These are phyloP conservation scores for Enteromius anoplus DNA, from an alignment of 2,797 vertebrate species.

Conservation along the genomic window DNA sequence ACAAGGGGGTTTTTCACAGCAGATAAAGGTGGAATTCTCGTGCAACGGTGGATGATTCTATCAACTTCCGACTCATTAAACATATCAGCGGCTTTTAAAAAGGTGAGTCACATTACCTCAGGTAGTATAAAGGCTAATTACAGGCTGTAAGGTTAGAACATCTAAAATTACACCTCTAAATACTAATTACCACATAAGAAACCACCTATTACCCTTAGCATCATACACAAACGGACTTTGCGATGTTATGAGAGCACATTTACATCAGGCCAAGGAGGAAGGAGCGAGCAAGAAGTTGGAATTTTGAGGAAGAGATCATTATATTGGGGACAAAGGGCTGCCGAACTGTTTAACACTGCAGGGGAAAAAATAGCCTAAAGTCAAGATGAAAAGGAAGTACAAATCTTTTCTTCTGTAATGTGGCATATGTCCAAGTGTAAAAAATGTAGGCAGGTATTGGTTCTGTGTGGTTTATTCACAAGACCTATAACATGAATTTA, in stretches of 20 bases:
- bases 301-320: conserved; percentile 6
- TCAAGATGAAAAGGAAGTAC: background rate
- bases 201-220: conserved; percentile 68
- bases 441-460: background rate
- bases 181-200: conserved; percentile 74
- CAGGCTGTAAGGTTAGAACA: conserved; percentile 66
- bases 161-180: conserved; percentile 73
- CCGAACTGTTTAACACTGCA: background rate
- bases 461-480: background rate
- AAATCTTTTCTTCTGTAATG: background rate
- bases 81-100: conserved; percentile 48
- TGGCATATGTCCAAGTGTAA: background rate
- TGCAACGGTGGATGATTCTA: conserved; percentile 33
- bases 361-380: background rate
- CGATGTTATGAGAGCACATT: background rate
- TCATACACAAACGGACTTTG: conserved; percentile 60
- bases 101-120: conserved; percentile 54
- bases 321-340: conserved; percentile 11
- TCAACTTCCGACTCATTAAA: conserved; percentile 40
- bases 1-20: background rate
- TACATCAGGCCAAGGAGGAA: conserved; percentile 3
- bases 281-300: background rate
- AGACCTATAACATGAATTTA: background rate
- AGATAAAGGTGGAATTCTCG: conserved; percentile 2
- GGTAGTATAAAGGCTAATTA: conserved; percentile 61